These are phyloP conservation scores for Epinotia brunnichana DNA, from an alignment of 2,888 invertebrate genomes.

Conservation along the genomic window DNA sequence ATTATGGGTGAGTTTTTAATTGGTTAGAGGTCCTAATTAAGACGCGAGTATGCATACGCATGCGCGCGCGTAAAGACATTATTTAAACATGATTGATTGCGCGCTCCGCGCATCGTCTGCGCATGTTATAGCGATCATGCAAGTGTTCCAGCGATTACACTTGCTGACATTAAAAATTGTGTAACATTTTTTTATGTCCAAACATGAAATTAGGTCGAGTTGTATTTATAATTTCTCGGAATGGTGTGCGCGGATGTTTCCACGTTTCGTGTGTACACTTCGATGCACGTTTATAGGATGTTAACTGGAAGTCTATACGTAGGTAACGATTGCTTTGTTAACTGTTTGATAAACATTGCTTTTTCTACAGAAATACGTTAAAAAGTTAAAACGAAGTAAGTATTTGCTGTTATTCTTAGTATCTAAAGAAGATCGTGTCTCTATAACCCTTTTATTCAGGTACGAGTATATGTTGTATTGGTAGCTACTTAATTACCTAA, in stretches of 20 bases:
- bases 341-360: constrained; percentile 50
- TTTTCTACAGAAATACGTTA: constrained; percentile 52
- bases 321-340: constrained; percentile 64
- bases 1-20: constrained; percentile 40
- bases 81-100: constrained; percentile 41
- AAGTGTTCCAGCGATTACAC: constrained; percentile 56
- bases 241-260: constrained; percentile 76
- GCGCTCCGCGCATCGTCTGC: constrained; percentile 19
- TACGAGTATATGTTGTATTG: too few species aligned
- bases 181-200: constrained; percentile 71
- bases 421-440: neutral
- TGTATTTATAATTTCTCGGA: constrained; percentile 76
- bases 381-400: constrained; percentile 41
- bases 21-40: constrained; percentile 40
- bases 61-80: constrained; percentile 13
- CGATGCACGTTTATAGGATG: constrained; percentile 56
- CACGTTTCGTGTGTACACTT: constrained; percentile 58
- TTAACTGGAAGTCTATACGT: constrained; percentile 63
- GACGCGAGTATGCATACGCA: constrained; percentile 22
- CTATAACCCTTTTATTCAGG: too few species aligned
- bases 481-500: too few species aligned
- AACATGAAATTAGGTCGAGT: constrained; percentile 76
- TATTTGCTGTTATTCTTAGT: constrained; percentile 3
- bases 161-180: constrained; percentile 67
- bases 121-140: constrained; percentile 35